These are phyloP conservation scores for Emys orbicularis DNA, from an alignment of 2,797 vertebrate species.

Conservation along the genomic window DNA sequence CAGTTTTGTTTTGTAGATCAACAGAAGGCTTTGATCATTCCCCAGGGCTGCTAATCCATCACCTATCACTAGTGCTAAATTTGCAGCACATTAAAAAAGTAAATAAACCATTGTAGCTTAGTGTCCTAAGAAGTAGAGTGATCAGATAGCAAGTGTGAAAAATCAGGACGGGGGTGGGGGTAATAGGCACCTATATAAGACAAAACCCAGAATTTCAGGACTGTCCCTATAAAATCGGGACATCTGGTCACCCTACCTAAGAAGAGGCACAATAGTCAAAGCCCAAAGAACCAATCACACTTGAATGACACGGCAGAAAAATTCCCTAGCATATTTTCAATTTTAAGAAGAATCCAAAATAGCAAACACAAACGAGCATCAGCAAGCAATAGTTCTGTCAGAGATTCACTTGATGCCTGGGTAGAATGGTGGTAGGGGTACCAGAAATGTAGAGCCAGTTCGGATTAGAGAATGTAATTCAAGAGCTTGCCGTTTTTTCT, in stretches of 20 bases:
- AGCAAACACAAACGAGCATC: not conserved
- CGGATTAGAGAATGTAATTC: not conserved
- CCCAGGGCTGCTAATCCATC: not conserved
- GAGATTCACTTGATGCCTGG: not conserved
- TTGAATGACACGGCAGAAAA: not conserved
- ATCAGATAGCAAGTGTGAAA: too few relatives aligned
- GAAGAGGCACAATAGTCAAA: not conserved
- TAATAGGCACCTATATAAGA: too few relatives aligned
- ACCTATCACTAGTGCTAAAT: not conserved
- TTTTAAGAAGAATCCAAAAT: not conserved
- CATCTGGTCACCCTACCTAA: not conserved
- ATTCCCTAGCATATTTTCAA: not conserved
- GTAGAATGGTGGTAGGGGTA: not conserved
- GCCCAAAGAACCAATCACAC: not conserved
- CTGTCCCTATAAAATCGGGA: too few relatives aligned
- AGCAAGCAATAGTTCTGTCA: not conserved
- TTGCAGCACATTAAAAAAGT: not conserved
- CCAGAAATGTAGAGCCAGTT: not conserved
- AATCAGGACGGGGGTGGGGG: too few relatives aligned
- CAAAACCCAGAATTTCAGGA: too few relatives aligned
- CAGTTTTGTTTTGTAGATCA: not conserved
- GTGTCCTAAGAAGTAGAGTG: not conserved
- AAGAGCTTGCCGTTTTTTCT: not conserved
- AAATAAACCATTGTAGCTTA: not conserved
- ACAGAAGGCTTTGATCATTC: not conserved